Evolutionary conservation across 2,888 invertebrate species (phyloP).

Genomic region (Cataglyphis livida): DNA sequence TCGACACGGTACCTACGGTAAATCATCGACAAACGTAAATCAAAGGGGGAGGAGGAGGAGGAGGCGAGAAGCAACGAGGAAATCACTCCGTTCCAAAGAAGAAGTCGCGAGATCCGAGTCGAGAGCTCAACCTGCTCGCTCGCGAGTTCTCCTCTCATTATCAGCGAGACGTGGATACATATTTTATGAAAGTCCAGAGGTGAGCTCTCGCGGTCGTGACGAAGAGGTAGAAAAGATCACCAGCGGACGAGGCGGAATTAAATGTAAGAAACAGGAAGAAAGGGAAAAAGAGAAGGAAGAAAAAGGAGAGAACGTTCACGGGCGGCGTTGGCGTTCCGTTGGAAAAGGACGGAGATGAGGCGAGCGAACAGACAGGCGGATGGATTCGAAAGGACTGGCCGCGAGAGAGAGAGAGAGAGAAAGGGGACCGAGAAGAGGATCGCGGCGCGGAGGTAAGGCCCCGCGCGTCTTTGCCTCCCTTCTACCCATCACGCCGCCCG

Average conservation of each 20-base stretch:
- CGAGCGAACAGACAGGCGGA: constrained; percentile 57
- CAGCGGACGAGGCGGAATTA: constrained; percentile 61
- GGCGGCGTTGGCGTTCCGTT: constrained; percentile 44
- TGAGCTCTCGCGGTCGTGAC: constrained; percentile 67
- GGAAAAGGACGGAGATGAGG: constrained; percentile 40
- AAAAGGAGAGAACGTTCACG: constrained; percentile 6
- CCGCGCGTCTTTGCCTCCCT: constrained; percentile 38
- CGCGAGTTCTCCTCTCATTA: constrained; percentile 62
- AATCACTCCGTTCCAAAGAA: constrained; percentile 34
- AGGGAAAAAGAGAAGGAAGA: constrained; percentile 18
- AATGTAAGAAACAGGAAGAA: constrained; percentile 50
- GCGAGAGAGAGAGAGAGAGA: constrained; percentile 67
- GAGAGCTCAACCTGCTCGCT: constrained; percentile 16
- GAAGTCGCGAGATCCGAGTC: constrained; percentile 43
- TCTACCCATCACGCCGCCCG: constrained; percentile 52
- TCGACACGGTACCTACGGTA: constrained; percentile 39
- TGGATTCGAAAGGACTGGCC: constrained; percentile 73
- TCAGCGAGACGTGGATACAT: constrained; percentile 61
- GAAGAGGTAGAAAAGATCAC: constrained; percentile 60
- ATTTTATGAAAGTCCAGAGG: constrained; percentile 66
- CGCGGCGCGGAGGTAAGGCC: constrained; percentile 67
- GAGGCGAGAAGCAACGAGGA: constrained; percentile 26
- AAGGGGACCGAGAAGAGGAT: constrained; percentile 74
- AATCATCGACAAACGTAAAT: constrained; percentile 50
- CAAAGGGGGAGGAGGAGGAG: neutral